Evolutionary conservation across 2,797 vertebrate species (phyloP).

Genomic region (Epinephelus malabaricus): DNA sequence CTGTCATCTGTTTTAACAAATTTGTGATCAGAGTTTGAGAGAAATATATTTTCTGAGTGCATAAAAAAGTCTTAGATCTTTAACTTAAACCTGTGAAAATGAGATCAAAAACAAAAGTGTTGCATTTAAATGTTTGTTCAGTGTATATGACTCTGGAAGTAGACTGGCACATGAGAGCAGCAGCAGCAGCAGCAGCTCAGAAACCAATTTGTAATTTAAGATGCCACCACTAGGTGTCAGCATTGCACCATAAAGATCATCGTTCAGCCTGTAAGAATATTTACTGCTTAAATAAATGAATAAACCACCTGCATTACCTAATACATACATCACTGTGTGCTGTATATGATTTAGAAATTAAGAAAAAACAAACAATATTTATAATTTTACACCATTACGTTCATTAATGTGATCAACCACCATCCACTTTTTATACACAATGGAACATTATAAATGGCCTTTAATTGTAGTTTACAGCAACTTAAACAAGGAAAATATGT

Average conservation of each 20-base stretch:
- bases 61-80: too few relatives aligned
- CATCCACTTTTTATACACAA: not conserved
- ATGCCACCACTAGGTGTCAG: conserved; percentile 57
- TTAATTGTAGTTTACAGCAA: not conserved
- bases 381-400: not conserved
- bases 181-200: not conserved
- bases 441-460: not conserved
- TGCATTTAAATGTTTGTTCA: too few relatives aligned
- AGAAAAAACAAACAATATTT: too few relatives aligned
- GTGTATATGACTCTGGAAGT: not conserved
- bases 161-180: not conserved
- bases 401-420: not conserved
- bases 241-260: conserved; percentile 4
- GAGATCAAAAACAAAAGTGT: too few relatives aligned
- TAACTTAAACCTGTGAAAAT: too few relatives aligned
- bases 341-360: not conserved
- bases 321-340: not conserved
- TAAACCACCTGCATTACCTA: not conserved
- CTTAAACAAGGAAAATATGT: not conserved
- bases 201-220: not conserved
- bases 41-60: too few relatives aligned
- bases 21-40: too few relatives aligned
- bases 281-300: not conserved
- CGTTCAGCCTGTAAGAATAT: not conserved
- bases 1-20: too few relatives aligned